Evolutionary conservation across 2,113 vertebrate species (phyloP), one percentile per base, ranked within the genome.

Genomic region (Thymallus thymallus): DNA sequence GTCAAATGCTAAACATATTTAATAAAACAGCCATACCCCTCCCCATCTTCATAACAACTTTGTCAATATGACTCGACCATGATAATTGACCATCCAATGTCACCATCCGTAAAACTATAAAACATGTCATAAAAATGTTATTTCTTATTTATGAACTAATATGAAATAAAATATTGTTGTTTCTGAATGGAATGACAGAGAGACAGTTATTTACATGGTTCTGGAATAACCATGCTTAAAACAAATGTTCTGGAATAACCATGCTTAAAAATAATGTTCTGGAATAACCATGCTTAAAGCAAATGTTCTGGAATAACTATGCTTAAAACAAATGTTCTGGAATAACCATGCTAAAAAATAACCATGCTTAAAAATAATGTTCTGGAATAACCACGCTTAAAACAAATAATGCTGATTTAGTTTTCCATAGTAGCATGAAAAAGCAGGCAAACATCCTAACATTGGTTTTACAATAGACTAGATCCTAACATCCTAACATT

Each of bases 381-480:
- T 3, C 20, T 22, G n/a, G 58, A 61, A 23, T 10, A 9, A 13
- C 9, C 3, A 0, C 16, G 23, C 41, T 61, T 58, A 10, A 41
- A 41, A 41, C 66, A 41, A 71, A n/a, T n/a, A 46, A 81, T 3
- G 66, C 64, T 20, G 45, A 45, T 70, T 70, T n/a, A 0, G 65
- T 82, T 73, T 67, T 76, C 61, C 61, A 61, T 9, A 23, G 70
- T 24, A 72, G 51, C 66, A 77, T 76, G 72, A 77, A 73, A 83
- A 82, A 80, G 70, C 4, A 26, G 22, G 29, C 7, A 68, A 68
- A 68, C 32, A 46, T 46, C 22, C 9, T 1, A 68, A 22, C 5
- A 22, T 64, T 64, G 62, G 77, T 60, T 20, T 76, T 16, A 84
- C 72, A 82, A 76, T 75, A 64, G 73, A 51, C 75, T 75, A 66